These are phyloP conservation scores for Cactoblastis cactorum DNA, from an alignment of 2,888 invertebrate genomes.

Conservation along the genomic window DNA sequence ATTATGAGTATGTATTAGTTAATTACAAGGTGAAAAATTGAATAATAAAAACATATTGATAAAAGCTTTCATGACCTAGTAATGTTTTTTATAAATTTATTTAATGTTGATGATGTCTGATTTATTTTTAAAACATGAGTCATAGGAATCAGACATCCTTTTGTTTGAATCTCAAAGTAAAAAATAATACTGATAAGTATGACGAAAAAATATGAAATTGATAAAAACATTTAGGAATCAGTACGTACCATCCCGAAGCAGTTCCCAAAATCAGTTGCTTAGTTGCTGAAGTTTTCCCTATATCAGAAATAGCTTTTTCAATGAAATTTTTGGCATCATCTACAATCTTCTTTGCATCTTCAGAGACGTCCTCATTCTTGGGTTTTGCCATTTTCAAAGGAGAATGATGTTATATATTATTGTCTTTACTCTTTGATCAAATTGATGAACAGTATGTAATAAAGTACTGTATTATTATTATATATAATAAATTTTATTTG, in stretches of 20 bases:
- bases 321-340: slow-evolving; percentile 85
- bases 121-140: background rate
- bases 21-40: too few relatives aligned
- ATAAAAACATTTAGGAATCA: slow-evolving; percentile 24
- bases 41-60: too few relatives aligned
- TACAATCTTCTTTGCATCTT: slow-evolving; percentile 79
- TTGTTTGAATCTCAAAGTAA: slow-evolving; percentile 1
- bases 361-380: slow-evolving; percentile 67
- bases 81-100: too few relatives aligned
- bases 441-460: background rate
- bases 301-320: slow-evolving; percentile 87
- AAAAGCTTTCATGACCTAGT: too few relatives aligned
- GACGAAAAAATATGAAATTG: background rate
- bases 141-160: background rate
- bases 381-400: slow-evolving; percentile 56
- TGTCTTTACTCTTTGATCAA: too few relatives aligned
- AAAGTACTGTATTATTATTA: background rate
- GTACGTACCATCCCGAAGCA: slow-evolving; percentile 90
- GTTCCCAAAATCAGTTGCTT: slow-evolving; percentile 93
- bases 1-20: too few relatives aligned
- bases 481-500: background rate
- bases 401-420: background rate
- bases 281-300: slow-evolving; percentile 90
- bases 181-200: background rate
- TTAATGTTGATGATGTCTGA: background rate